Evolutionary conservation across 2,113 vertebrate species (phyloP).

Genomic region (Aythya baeri): DNA sequence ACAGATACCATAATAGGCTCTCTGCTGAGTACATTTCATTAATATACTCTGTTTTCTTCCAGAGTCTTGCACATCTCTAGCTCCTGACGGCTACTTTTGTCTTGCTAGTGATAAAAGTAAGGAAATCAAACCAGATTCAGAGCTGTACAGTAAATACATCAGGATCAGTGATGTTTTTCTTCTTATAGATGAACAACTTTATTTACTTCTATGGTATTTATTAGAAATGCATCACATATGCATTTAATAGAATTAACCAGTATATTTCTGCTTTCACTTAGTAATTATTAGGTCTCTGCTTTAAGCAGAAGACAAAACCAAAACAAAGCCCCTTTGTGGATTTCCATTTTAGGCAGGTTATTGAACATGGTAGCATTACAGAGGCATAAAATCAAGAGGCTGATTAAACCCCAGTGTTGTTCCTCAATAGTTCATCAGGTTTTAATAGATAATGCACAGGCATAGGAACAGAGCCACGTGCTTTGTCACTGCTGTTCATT

Average conservation of each 20-base stretch:
- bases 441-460: neutral
- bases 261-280: neutral
- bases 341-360: neutral
- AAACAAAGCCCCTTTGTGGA: fast-evolving
- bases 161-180: neutral
- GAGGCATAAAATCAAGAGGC: neutral
- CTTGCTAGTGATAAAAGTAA: slow-evolving; percentile 31
- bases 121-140: neutral
- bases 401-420: neutral
- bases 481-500: neutral
- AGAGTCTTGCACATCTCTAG: neutral
- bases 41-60: slow-evolving; percentile 40
- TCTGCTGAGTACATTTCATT: slow-evolving; percentile 24
- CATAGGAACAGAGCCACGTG: fast-evolving
- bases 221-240: neutral
- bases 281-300: neutral
- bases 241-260: neutral
- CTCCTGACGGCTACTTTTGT: slow-evolving; percentile 11
- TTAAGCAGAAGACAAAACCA: neutral
- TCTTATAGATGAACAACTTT: neutral
- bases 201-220: neutral
- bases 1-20: slow-evolving; percentile 29
- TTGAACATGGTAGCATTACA: neutral
- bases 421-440: neutral
- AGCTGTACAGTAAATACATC: neutral